Conservation (phyloP, 2,113 vertebrate species). For the Paradoxurus hermaphroditus region DNA sequence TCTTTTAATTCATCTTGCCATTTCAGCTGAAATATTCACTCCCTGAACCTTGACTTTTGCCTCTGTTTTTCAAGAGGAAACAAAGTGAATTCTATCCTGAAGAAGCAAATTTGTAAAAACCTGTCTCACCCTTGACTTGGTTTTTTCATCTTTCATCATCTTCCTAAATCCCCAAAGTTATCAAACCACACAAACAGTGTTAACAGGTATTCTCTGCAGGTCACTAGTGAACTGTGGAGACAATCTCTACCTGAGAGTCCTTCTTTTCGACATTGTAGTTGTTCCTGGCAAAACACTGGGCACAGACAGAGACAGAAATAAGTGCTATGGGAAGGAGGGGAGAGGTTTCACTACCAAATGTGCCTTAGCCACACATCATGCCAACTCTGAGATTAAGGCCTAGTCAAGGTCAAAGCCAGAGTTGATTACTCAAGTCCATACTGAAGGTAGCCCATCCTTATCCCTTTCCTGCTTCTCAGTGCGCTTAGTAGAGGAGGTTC, state of each 20-base stretch:
- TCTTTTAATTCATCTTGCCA: background rate
- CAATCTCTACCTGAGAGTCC: background rate
- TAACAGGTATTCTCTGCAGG: background rate
- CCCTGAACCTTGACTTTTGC: background rate
- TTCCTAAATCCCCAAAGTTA: background rate
- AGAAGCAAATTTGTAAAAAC: background rate
- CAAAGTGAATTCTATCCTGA: background rate
- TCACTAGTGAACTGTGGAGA: background rate
- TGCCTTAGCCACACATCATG: background rate
- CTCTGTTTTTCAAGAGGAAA: background rate
- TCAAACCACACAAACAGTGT: background rate
- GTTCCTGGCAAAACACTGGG: background rate
- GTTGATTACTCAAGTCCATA: background rate
- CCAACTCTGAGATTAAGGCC: background rate
- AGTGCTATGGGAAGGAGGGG: background rate
- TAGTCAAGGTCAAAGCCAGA: conserved; percentile 8
- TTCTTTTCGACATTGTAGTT: background rate
- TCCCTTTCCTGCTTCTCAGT: background rate
- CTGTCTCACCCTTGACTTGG: background rate
- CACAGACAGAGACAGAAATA: background rate
- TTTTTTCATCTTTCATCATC: background rate
- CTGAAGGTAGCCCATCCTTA: background rate
- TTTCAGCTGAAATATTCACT: background rate
- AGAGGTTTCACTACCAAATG: background rate
- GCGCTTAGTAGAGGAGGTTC: background rate